A percentile compares a stretch with the other conserved stretches of the same genome.
phyloP scores from a whole-genome alignment of 2,113 vertebrate genomes.

The Antennarius striatus region DNA sequence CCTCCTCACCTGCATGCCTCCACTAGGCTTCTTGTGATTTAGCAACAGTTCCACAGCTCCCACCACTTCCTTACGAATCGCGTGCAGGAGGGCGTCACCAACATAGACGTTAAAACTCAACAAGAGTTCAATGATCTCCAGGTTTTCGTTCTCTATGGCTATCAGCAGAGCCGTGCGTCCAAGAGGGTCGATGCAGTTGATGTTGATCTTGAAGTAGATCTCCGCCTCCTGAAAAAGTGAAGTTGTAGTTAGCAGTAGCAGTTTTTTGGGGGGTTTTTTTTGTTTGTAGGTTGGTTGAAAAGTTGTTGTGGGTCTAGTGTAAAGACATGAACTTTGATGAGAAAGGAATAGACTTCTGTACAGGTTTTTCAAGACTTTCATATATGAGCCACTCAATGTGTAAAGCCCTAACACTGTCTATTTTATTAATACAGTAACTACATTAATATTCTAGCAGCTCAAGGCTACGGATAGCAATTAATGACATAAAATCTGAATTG shows the following conservation, averaged over 20 bases:
- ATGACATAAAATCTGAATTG: too few species aligned
- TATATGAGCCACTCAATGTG: too few species aligned
- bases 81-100: slow-evolving; percentile 95
- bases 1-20: slow-evolving; percentile 92
- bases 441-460: too few species aligned
- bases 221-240: slow-evolving; percentile 85
- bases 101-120: slow-evolving; percentile 92
- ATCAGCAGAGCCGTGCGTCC: slow-evolving; percentile 98
- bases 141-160: slow-evolving; percentile 97
- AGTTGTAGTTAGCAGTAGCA: neutral
- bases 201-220: slow-evolving; percentile 99
- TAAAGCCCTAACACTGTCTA: too few species aligned
- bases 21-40: slow-evolving; percentile 95
- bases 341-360: too few species aligned
- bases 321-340: too few species aligned
- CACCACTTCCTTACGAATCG: slow-evolving; percentile 97
- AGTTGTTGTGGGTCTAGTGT: too few species aligned
- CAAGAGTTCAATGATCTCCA: slow-evolving; percentile 95
- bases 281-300: too few species aligned
- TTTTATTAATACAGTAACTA: too few species aligned
- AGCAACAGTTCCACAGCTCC: slow-evolving; percentile 94
- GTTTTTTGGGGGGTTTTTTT: too few species aligned
- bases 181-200: slow-evolving; percentile 98
- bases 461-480: too few species aligned
- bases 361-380: too few species aligned